Evolutionary conservation across 2,113 vertebrate species (phyloP).

Genomic region (Muntiacus reevesi): DNA sequence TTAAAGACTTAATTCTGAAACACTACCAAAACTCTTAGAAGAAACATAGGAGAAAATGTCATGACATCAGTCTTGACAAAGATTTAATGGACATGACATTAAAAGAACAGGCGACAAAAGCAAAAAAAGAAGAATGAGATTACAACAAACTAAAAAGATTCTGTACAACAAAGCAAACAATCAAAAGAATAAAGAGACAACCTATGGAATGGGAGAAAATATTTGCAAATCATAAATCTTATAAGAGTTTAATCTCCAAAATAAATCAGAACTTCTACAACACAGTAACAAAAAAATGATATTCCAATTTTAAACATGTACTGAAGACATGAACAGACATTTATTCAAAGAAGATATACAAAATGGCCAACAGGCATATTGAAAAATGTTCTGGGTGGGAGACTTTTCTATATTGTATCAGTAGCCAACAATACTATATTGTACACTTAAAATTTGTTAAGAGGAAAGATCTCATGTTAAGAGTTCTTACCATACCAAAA

Average conservation of each 20-base stretch:
- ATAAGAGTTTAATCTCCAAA: not conserved
- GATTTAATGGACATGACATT: not conserved
- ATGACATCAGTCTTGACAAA: not conserved
- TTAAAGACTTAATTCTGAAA: not conserved
- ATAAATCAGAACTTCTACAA: not conserved
- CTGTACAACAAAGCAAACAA: not conserved
- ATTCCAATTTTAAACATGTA: not conserved
- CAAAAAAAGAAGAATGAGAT: not conserved
- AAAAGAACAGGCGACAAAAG: not conserved
- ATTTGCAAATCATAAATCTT: not conserved
- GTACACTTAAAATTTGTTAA: not conserved
- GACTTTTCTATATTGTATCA: not conserved
- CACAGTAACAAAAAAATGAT: not conserved
- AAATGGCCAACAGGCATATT: not conserved
- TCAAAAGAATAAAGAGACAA: not conserved
- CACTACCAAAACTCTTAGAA: not conserved
- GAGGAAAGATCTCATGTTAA: not conserved
- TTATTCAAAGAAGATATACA: not conserved
- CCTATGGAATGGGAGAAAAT: not conserved
- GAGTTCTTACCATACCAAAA: not conserved
- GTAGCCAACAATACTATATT: not conserved
- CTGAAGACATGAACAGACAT: not conserved
- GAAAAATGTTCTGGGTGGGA: not conserved
- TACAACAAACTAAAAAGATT: not conserved
- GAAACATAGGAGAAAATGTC: not conserved